Conservation (phyloP, 53 echinoderm and acorn worm species). For the Echinometra lucunter region DNA sequence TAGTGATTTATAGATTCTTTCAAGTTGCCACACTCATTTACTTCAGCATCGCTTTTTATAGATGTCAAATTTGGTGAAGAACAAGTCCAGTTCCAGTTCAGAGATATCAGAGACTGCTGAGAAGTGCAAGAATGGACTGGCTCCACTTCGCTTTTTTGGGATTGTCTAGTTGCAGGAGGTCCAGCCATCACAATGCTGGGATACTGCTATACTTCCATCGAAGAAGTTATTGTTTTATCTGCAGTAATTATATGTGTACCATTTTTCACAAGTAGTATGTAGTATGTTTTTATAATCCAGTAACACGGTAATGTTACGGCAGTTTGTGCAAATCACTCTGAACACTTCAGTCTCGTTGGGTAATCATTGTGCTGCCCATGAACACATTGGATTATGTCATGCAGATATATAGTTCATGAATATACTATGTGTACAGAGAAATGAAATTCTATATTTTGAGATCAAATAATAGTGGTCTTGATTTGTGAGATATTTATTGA, state of each 20-base stretch:
- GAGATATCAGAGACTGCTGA: not conserved
- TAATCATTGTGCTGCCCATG: not conserved
- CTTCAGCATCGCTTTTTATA: not conserved
- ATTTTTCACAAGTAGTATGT: not conserved
- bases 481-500: constrained; percentile 45
- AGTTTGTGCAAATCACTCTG: not conserved
- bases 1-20: constrained; percentile 1
- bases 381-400: not conserved
- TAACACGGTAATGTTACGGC: not conserved
- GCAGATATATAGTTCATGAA: constrained; percentile 18
- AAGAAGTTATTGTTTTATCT: not conserved
- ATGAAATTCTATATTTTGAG: constrained; percentile 52
- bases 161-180: not conserved
- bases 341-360: not conserved
- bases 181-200: not conserved
- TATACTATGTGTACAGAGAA: constrained; percentile 47
- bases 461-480: constrained; percentile 18
- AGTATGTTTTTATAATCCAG: not conserved
- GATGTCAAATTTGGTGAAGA: not conserved
- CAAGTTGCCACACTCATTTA: not conserved
- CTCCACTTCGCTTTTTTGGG: not conserved
- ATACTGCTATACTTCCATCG: not conserved
- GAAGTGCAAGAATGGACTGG: not conserved
- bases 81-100: not conserved
- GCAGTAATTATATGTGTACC: not conserved